These are phyloP conservation scores for Rhyacophila brunnea DNA, from an alignment of 1,140 invertebrate species.

Conservation along the genomic window DNA sequence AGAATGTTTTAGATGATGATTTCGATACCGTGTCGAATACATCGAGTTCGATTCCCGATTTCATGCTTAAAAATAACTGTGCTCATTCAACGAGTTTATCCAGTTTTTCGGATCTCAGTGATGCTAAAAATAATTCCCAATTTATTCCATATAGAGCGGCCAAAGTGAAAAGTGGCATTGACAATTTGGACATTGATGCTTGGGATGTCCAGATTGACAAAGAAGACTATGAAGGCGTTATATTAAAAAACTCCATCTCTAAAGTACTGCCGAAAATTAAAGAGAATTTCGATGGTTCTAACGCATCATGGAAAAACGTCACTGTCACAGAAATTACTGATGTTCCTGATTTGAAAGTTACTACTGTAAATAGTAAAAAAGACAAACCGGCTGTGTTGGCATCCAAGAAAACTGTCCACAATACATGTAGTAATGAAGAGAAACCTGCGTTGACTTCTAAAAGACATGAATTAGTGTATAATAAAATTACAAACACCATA, in stretches of 20 bases:
- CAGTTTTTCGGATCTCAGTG: not conserved
- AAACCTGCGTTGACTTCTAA: no score
- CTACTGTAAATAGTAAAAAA: no score
- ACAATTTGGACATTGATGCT: not conserved
- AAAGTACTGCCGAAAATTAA: no score
- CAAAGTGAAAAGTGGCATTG: not conserved
- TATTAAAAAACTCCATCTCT: no score
- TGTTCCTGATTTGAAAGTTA: no score
- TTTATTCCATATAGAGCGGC: not conserved
- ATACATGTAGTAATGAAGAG: no score
- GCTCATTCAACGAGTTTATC: not conserved
- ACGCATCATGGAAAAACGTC: no score
- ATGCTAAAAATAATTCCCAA: not conserved
- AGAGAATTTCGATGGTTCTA: no score
- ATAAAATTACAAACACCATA: not conserved
- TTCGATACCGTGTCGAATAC: not conserved
- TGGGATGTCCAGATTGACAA: conserved; percentile 5
- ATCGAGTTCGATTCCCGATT: conserved; percentile 5
- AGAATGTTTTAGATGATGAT: not conserved
- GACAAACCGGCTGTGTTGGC: no score
- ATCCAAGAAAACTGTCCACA: no score
- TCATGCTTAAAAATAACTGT: not conserved
- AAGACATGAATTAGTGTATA: no score
- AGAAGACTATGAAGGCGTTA: not conserved
- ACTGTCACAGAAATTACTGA: no score